Base-by-base conservation (phyloP, 2,113 vertebrate species). In the Podarcis raffonei region DNA sequence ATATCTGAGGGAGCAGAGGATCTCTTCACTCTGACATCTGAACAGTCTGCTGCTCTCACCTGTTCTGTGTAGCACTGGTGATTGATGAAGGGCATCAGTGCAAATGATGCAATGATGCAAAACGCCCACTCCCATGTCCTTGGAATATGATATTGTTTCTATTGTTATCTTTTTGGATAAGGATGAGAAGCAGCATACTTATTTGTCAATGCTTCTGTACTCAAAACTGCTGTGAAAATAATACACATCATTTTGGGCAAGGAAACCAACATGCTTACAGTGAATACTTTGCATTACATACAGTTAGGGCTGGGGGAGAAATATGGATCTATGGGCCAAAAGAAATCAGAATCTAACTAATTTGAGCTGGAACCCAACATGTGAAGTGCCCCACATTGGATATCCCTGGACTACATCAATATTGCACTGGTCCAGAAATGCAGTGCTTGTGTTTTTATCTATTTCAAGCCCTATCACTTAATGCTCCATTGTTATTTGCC, bases 401-500 rank as follows among this genome's bases (percentile, higher is more conserved):
- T 62, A 5, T 62, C 59, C 18, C 18, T 81, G n/a, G 53, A 81
- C 30, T 59, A 81, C 53, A 59, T 59, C 16, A 16, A 32, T 53
- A 57, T 59, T 81, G 18, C 16, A 30, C 30, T 81, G 30, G 53
- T 32, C 57, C 48, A 59, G 53, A 13, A 59, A 59, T 30, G 57
- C 22, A 32, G 53, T 83, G 11, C 37, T 59, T 65, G 35, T 35
- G 57, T 5, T 65, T n/a, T 66, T 69, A 69, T 42, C 23, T 30
- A 18, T 18, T 6, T n/a, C 37, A 39, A 83, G 15, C 42, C 6
- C 48, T 23, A 48, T 68, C 37, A 69, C 25, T n/a, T 69, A 69
- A 8, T 1, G 15, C 37, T 83, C 20, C 32, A 69, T 1, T 42
- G 79, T 68, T 78, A 87, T 82, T 94, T 91, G 42, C 81, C 91